Evolutionary conservation across 2,888 invertebrate species (phyloP), one percentile per base, ranked within the genome.

Genomic region (Nasonia oneida): DNA sequence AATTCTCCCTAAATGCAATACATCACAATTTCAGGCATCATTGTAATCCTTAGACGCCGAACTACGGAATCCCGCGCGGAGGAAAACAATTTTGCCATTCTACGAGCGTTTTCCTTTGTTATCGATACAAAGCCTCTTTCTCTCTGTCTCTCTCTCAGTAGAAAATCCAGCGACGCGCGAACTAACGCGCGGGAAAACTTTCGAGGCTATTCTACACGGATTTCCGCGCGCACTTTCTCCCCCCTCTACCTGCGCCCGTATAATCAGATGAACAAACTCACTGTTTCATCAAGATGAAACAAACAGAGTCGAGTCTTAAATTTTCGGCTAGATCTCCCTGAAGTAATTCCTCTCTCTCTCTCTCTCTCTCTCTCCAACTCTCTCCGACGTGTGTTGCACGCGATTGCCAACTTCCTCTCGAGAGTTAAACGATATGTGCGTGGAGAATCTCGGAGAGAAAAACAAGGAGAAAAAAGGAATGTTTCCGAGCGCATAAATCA

Each of bases 181-280:
- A 10, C 53, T 15, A 15, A 3, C 53, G 1, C 15, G 53, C 53
- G 23, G 3, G 29, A 64, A 67, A 67, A 67, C 29, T 67, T 67
- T 67, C 64, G 64, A 33, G 64, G 64, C 64, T 67, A 67, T 67
- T 67, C 64, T 29, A 67, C 33, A 14, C 64, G 64, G 33, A 67
- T 67, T 33, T 33, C 14, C 64, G 23, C 3, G 33, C 10, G 33
- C 10, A 29, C 33, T 67, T 33, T 33, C 33, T 8, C 23, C 14
- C 64, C 42, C 42, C 1, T 2, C 12, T 12, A 1, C 29, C 29
- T 29, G 29, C n/a, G 6, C 14, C 3, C 23, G 23, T n/a, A 64
- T 23, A 64, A 64, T 64, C 61, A 64, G 61, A 64, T 64, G 10
- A 64, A 29, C 61, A 23, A 23, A 23, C 23, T 23, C 23, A 23